Conservation (phyloP, 2,888 invertebrate genomes). For the Morinoia aosen region DNA sequence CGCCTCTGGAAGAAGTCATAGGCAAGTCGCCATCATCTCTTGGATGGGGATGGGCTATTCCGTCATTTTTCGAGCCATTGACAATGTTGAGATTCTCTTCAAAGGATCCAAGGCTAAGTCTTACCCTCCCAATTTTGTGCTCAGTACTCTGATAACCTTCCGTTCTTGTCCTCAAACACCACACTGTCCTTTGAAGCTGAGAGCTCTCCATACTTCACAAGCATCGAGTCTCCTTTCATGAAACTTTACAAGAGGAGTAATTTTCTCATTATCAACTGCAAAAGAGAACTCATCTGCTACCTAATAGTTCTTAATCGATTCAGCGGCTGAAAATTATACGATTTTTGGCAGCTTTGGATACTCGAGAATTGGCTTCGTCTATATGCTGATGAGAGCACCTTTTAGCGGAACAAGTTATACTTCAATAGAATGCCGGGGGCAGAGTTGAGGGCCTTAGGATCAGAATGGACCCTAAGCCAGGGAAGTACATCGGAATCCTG, state of each 20-base stretch:
- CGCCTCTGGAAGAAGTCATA: background rate
- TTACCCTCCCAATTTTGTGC: slow-evolving; percentile 34
- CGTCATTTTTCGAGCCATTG: slow-evolving; percentile 19
- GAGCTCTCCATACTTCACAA: slow-evolving; percentile 41
- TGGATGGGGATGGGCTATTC: background rate
- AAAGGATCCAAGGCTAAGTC: slow-evolving; percentile 14
- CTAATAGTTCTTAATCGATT: slow-evolving; percentile 50
- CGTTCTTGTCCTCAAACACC: slow-evolving; percentile 26
- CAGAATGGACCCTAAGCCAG: background rate
- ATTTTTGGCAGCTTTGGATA: slow-evolving; percentile 32
- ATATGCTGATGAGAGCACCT: slow-evolving; percentile 45
- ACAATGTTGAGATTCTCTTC: slow-evolving; percentile 34
- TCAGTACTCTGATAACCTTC: slow-evolving; percentile 33
- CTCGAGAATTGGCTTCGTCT: slow-evolving; percentile 44
- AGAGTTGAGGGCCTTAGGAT: slow-evolving; percentile 1
- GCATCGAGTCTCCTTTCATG: slow-evolving; percentile 45
- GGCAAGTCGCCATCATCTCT: background rate
- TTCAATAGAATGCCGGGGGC: background rate
- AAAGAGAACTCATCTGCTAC: slow-evolving; percentile 53
- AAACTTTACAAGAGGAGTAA: slow-evolving; percentile 51
- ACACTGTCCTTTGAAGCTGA: slow-evolving; percentile 37
- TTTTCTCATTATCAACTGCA: slow-evolving; percentile 53
- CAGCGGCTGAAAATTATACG: slow-evolving; percentile 33
- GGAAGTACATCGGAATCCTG: background rate
- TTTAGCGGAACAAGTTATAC: background rate